A percentile compares a stretch with the other conserved stretches of the same genome.
Evolutionary conservation across 2,113 vertebrate genomes (phyloP).

Genomic region (Bubo bubo): DNA sequence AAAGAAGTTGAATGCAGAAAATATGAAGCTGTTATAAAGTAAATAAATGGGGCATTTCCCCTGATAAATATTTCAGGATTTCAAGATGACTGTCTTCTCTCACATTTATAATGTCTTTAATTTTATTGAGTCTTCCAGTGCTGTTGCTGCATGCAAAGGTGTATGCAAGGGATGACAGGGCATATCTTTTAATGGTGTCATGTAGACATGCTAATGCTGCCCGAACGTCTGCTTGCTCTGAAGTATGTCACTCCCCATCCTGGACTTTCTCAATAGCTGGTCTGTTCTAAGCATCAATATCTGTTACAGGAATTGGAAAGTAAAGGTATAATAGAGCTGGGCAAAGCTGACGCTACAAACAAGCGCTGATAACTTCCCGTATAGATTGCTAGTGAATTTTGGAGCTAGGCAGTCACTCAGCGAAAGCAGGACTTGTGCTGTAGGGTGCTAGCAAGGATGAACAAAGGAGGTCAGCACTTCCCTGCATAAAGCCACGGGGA

Average conservation of each 20-base stretch:
- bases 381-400: not conserved
- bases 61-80: not conserved
- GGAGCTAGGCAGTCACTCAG: not conserved
- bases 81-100: not conserved
- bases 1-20: not conserved
- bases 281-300: not conserved
- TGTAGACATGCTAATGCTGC: not conserved
- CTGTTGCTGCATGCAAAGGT: not conserved
- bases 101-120: not conserved
- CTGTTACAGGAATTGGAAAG: not conserved
- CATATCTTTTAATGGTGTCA: not conserved
- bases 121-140: not conserved
- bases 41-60: not conserved
- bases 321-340: not conserved
- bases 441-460: not conserved
- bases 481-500: not conserved
- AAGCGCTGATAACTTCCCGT: not conserved
- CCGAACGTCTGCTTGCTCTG: not conserved
- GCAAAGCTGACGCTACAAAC: not conserved
- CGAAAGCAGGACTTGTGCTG: not conserved
- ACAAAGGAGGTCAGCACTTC: fast-evolving
- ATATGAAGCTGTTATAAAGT: not conserved
- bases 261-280: not conserved
- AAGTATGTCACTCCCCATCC: not conserved
- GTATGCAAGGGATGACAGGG: not conserved